Evolutionary conservation across 2,797 vertebrate species (phyloP).

Genomic region (Lemur catta): DNA sequence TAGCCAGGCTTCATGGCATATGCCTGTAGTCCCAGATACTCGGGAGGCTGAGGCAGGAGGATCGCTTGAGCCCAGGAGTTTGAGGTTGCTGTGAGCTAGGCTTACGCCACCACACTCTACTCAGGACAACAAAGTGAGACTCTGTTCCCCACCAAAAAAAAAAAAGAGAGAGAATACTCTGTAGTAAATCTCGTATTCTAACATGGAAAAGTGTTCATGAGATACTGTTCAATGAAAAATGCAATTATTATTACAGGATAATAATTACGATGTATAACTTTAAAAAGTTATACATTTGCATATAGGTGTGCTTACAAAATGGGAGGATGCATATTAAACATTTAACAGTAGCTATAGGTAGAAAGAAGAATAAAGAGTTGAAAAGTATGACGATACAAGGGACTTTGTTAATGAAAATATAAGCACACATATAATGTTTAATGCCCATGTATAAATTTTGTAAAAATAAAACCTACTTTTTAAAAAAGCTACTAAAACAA

Average conservation of each 20-base stretch:
- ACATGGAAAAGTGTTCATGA: neutral
- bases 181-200: neutral
- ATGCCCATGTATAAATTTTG: neutral
- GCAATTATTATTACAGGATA: neutral
- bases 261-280: no score
- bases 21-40: no score
- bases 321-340: neutral
- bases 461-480: neutral
- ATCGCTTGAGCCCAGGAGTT: no score
- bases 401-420: neutral
- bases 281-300: neutral
- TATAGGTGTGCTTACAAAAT: constrained; percentile 4
- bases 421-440: neutral
- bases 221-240: constrained; percentile 12
- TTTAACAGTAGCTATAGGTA: neutral
- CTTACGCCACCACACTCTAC: no score
- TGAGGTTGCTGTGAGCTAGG: no score
- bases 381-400: neutral
- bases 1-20: no score
- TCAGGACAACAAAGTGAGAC: no score
- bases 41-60: no score
- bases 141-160: no score
- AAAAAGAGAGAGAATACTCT: neutral
- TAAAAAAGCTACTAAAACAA: constrained; percentile 19
- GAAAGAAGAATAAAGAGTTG: neutral